phyloP scores from a whole-genome alignment of 2,113 vertebrate species.

The Indicator maculatus region DNA sequence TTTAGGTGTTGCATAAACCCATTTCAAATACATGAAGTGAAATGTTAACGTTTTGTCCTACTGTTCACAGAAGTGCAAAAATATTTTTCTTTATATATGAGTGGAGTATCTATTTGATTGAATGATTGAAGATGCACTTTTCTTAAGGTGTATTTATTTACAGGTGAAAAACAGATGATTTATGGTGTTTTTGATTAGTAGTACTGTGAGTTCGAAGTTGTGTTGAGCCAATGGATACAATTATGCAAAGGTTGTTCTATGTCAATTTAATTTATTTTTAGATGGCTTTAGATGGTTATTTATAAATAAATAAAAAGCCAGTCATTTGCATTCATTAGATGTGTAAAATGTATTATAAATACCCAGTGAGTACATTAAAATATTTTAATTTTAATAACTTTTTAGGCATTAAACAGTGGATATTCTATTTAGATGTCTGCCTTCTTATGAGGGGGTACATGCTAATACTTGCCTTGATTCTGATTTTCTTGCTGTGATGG shows the following conservation, averaged over 20 bases:
- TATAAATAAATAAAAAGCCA: constrained; percentile 16
- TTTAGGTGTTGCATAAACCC: not conserved
- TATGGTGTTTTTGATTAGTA: not conserved
- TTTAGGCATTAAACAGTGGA: not conserved
- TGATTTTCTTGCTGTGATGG: not conserved
- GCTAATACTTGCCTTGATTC: not conserved
- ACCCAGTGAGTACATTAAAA: not conserved
- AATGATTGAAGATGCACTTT: not conserved
- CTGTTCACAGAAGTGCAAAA: no score
- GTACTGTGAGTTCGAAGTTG: not conserved
- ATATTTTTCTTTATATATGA: not conserved
- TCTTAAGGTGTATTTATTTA: not conserved
- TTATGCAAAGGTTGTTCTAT: not conserved
- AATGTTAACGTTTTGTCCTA: not conserved
- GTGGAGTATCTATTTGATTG: not conserved
- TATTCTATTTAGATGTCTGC: not conserved
- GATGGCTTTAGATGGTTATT: not conserved
- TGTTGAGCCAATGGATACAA: not conserved
- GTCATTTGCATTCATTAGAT: not conserved
- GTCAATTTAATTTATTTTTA: not conserved
- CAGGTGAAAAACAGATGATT: not conserved
- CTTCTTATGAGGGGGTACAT: not conserved
- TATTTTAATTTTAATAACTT: constrained; percentile 35
- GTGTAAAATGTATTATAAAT: not conserved
- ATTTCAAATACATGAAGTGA: not conserved